These are phyloP conservation scores for Callionymus lyra DNA, from an alignment of 2,113 vertebrate genomes.

Conservation along the genomic window DNA sequence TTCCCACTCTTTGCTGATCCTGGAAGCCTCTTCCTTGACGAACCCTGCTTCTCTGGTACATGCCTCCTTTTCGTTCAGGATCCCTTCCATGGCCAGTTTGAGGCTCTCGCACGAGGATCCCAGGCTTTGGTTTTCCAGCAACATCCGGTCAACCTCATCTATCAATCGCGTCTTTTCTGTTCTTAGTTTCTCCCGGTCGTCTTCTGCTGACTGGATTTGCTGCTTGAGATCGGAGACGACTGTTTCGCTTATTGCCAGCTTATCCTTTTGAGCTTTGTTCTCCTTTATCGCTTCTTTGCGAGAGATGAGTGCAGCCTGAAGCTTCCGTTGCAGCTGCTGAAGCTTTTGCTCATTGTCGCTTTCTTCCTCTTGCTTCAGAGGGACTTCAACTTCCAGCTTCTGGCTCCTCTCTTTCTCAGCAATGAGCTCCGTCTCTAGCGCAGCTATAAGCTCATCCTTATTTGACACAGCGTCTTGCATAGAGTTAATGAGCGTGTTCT, in stretches of 20 bases:
- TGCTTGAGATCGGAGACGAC: conserved; percentile 55
- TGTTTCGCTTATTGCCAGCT: conserved; percentile 60
- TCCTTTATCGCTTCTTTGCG: conserved; percentile 87
- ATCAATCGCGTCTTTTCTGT: conserved; percentile 73
- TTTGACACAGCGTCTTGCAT: conserved; percentile 70
- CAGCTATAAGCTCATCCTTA: conserved; percentile 70
- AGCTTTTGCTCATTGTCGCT: conserved; percentile 64
- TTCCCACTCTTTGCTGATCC: conserved; percentile 68
- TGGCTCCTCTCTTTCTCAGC: conserved; percentile 67
- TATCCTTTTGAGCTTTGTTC: conserved; percentile 75
- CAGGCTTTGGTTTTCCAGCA: conserved; percentile 80
- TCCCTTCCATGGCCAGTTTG: conserved; percentile 71
- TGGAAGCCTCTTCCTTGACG: conserved; percentile 60
- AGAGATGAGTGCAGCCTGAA: conserved; percentile 93
- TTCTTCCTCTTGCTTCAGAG: conserved; percentile 65
- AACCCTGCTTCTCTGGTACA: conserved; percentile 67
- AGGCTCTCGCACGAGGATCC: conserved; percentile 81
- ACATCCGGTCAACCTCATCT: conserved; percentile 71
- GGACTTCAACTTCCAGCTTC: conserved; percentile 67
- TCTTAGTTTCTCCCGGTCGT: conserved; percentile 67
- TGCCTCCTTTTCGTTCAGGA: conserved; percentile 74
- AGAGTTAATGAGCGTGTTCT: conserved; percentile 58
- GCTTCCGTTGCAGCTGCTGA: conserved; percentile 82
- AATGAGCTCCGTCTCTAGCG: conserved; percentile 68
- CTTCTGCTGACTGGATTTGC: conserved; percentile 62